Conservation (phyloP, 2,888 invertebrate genomes). For the Drosophila anceps region DNA sequence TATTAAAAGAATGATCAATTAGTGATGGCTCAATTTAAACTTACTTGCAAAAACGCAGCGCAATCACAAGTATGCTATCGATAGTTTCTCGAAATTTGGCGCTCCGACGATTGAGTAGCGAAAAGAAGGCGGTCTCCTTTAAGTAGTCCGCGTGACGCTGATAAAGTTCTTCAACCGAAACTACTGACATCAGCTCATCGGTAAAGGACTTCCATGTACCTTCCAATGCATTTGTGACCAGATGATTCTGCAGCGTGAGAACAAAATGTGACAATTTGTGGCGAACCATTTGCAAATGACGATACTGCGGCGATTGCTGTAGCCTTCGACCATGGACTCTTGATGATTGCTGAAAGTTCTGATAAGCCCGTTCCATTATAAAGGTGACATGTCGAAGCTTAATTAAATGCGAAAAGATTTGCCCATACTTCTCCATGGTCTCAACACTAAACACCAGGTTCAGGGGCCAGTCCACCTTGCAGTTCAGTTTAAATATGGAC, state of each 20-base stretch:
- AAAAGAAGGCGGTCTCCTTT: slow-evolving; percentile 91
- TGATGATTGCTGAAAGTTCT: slow-evolving; percentile 88
- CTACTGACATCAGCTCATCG: slow-evolving; percentile 88
- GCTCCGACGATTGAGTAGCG: slow-evolving; percentile 90
- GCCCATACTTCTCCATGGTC: slow-evolving; percentile 89
- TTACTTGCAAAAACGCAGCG: slow-evolving; percentile 87
- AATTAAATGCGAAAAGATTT: slow-evolving; percentile 91
- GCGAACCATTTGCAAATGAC: slow-evolving; percentile 89
- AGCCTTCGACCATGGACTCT: slow-evolving; percentile 87
- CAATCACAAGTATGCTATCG: slow-evolving; percentile 90
- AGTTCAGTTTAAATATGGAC: slow-evolving; percentile 89
- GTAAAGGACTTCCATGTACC: slow-evolving; percentile 91
- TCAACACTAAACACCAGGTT: slow-evolving; percentile 91
- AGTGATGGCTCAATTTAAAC: slow-evolving; percentile 16
- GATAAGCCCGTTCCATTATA: slow-evolving; percentile 90
- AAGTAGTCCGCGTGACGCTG: slow-evolving; percentile 90
- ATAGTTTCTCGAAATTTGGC: slow-evolving; percentile 89
- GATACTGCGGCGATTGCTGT: slow-evolving; percentile 89
- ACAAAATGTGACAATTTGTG: slow-evolving; percentile 92
- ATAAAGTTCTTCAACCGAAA: slow-evolving; percentile 90
- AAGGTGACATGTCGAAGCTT: slow-evolving; percentile 92
- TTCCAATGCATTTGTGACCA: slow-evolving; percentile 91
- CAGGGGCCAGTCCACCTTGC: slow-evolving; percentile 91
- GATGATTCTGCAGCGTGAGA: slow-evolving; percentile 91
- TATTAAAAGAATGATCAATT: not conserved